Evolutionary conservation across 2,888 invertebrate species (phyloP).

Genomic region (Pammene fasciana): DNA sequence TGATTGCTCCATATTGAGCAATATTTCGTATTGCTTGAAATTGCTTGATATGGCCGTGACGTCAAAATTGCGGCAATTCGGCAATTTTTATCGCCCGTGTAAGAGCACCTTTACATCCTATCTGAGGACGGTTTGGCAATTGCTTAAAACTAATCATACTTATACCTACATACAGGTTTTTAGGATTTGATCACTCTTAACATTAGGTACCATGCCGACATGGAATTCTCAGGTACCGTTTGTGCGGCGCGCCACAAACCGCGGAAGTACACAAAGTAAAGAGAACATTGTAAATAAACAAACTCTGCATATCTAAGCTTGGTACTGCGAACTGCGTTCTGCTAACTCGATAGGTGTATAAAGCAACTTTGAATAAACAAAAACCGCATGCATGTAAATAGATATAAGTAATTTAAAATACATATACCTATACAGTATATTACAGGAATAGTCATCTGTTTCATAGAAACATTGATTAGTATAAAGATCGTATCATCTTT

Average conservation of each 20-base stretch:
- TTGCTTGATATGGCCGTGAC: too few species aligned
- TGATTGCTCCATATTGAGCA: too few species aligned
- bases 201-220: not conserved
- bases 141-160: too few species aligned
- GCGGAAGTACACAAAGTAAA: slow-evolving; percentile 15
- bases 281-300: slow-evolving; percentile 26
- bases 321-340: slow-evolving; percentile 3
- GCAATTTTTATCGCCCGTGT: too few species aligned
- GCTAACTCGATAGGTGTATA: slow-evolving; percentile 16
- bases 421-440: too few species aligned
- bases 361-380: slow-evolving; percentile 1
- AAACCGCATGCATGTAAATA: too few species aligned
- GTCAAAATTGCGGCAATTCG: too few species aligned
- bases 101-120: too few species aligned
- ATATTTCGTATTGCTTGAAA: too few species aligned
- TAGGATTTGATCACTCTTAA: not conserved
- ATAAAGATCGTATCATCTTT: not conserved
- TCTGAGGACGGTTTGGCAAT: too few species aligned
- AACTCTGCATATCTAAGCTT: slow-evolving; percentile 14
- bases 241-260: slow-evolving; percentile 15
- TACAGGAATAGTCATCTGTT: too few species aligned
- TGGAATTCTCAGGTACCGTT: slow-evolving; percentile 15
- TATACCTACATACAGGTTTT: too few species aligned
- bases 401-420: not conserved
- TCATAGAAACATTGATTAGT: not conserved